Evolutionary conservation across 2,797 vertebrate genomes (phyloP).

Genomic region (Manis crassicaudata): DNA sequence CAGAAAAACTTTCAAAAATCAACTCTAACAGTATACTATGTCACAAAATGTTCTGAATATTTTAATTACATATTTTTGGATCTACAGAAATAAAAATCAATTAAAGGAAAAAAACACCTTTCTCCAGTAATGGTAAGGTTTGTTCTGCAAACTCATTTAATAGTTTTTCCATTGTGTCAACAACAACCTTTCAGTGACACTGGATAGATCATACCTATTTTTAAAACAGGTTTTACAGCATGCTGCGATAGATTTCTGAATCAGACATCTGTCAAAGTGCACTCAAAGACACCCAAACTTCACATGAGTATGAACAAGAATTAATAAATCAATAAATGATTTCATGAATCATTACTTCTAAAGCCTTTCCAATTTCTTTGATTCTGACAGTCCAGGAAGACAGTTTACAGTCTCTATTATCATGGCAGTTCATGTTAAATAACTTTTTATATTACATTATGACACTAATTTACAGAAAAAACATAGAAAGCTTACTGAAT

Average conservation of each 20-base stretch:
- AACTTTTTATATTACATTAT: slow-evolving; percentile 14
- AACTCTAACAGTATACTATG: not conserved
- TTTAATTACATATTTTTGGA: not conserved
- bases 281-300: slow-evolving; percentile 36
- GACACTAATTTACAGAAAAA: not conserved
- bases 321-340: slow-evolving; percentile 1
- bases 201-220: slow-evolving; percentile 63
- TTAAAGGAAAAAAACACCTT: not conserved
- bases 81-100: slow-evolving; percentile 41
- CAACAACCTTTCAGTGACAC: slow-evolving; percentile 54
- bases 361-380: slow-evolving; percentile 39
- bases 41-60: not conserved
- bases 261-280: slow-evolving; percentile 45
- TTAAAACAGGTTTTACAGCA: slow-evolving; percentile 71
- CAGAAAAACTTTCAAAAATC: slow-evolving; percentile 35
- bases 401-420: not conserved
- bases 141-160: slow-evolving; percentile 57
- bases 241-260: slow-evolving; percentile 51
- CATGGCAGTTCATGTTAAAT: not conserved
- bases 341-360: slow-evolving; percentile 25
- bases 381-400: not conserved
- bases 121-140: slow-evolving; percentile 26
- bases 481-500: not conserved
- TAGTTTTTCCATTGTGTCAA: slow-evolving; percentile 65
- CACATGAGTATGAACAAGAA: slow-evolving; percentile 23